Evolutionary conservation across 2,113 vertebrate species (phyloP).

Genomic region (Chamaea fasciata): DNA sequence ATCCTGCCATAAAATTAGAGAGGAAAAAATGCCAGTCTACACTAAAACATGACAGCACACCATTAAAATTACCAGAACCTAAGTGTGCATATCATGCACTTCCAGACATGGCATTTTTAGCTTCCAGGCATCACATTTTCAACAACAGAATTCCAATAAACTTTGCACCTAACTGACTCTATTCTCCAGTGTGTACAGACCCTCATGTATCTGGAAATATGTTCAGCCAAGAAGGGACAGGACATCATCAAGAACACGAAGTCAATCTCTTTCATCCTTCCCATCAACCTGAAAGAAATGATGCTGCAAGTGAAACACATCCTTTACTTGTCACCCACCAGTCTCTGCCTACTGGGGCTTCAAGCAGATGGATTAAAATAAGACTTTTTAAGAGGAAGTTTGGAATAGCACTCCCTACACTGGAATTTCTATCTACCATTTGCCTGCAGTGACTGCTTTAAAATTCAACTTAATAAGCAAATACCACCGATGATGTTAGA

Average conservation of each 20-base stretch:
- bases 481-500: not conserved
- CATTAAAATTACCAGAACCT: not conserved
- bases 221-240: not conserved
- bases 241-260: not conserved
- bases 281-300: not conserved
- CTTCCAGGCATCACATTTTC: not conserved
- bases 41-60: constrained; percentile 17
- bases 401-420: not conserved
- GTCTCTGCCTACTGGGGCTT: not conserved
- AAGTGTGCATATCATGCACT: not conserved
- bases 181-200: not conserved
- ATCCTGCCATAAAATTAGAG: constrained; percentile 1
- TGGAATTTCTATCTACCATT: not conserved
- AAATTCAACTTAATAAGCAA: not conserved
- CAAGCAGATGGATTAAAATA: not conserved
- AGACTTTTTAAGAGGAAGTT: not conserved
- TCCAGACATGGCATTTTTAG: constrained; percentile 18
- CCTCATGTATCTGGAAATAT: not conserved
- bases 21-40: not conserved
- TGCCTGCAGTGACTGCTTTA: not conserved
- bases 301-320: not conserved
- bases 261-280: not conserved
- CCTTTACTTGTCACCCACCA: not conserved
- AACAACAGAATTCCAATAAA: not conserved
- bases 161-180: not conserved